phyloP scores from a whole-genome alignment of 2,113 vertebrate species.

The Vulpes lagopus region DNA sequence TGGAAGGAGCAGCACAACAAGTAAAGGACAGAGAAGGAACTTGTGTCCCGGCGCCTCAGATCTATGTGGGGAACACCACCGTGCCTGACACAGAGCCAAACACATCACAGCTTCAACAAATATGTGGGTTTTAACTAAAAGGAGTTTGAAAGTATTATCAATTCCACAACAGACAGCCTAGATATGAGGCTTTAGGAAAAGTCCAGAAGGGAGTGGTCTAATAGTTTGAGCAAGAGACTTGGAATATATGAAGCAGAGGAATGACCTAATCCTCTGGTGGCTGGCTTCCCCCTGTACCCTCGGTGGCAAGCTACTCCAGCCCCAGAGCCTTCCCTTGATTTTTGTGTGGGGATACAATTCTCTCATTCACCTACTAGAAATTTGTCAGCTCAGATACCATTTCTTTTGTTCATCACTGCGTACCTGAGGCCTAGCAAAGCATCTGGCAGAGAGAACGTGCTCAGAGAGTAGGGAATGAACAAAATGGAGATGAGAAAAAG shows the following conservation, averaged over 20 bases:
- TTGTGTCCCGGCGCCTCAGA: neutral
- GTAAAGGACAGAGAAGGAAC: neutral
- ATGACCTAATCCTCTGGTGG: neutral
- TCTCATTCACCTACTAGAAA: neutral
- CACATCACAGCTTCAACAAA: neutral
- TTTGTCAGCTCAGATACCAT: neutral
- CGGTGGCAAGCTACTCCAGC: neutral
- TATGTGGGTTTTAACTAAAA: conserved; percentile 49
- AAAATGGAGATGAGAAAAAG: neutral
- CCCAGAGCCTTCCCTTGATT: neutral
- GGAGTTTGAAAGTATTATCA: conserved; percentile 33
- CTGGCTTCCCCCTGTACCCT: neutral
- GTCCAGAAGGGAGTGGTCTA: neutral
- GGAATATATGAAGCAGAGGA: neutral
- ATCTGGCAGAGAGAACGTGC: neutral
- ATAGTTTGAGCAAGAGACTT: conserved; percentile 11
- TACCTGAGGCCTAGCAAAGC: neutral
- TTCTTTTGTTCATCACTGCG: neutral
- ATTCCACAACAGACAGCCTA: neutral
- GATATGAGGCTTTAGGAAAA: conserved; percentile 22
- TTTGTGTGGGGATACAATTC: neutral
- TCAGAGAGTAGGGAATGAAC: neutral
- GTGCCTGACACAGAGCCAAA: neutral
- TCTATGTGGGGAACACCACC: neutral
- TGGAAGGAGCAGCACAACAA: neutral